Evolutionary conservation across 35 echinoderm and acorn worm genomes (phyloP).

Genomic region (Heliocidaris erythrogramma): DNA sequence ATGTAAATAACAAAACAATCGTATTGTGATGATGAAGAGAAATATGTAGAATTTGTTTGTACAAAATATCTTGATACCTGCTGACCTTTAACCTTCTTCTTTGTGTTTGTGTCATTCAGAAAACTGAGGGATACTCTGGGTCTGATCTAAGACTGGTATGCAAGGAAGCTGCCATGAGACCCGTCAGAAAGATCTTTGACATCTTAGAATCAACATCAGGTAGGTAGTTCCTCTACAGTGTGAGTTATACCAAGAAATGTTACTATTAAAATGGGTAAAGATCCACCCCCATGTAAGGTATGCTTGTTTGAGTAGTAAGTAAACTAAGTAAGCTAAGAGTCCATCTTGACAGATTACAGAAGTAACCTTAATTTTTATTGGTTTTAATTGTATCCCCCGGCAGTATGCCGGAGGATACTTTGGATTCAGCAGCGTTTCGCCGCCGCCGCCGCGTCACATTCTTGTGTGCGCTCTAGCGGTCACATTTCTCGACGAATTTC

Average conservation of each 20-base stretch:
- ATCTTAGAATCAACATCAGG: conserved; percentile 81
- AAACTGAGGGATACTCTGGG: conserved; percentile 90
- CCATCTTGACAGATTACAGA: too few relatives aligned
- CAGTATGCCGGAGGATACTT: too few relatives aligned
- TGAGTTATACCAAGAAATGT: background rate
- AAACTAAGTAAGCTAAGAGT: background rate
- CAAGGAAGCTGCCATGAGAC: conserved; percentile 98
- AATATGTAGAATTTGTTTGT: too few relatives aligned
- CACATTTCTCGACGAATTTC: too few relatives aligned
- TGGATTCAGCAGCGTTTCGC: too few relatives aligned
- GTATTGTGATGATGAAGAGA: too few relatives aligned
- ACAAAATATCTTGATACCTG: too few relatives aligned
- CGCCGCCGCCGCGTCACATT: too few relatives aligned
- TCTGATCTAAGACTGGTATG: conserved; percentile 86
- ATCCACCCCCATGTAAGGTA: background rate
- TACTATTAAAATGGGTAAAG: background rate
- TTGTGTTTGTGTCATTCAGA: conserved; percentile 37
- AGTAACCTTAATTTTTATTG: too few relatives aligned
- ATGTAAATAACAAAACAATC: too few relatives aligned
- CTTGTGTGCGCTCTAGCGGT: too few relatives aligned
- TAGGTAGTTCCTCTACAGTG: conserved; percentile 33
- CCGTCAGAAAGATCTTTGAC: conserved; percentile 94
- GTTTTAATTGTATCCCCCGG: too few relatives aligned
- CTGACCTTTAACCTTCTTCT: background rate
- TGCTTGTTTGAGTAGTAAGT: background rate